Base-by-base conservation (phyloP, 1,140 invertebrate species). In the Macrobrachium nipponense region DNA sequence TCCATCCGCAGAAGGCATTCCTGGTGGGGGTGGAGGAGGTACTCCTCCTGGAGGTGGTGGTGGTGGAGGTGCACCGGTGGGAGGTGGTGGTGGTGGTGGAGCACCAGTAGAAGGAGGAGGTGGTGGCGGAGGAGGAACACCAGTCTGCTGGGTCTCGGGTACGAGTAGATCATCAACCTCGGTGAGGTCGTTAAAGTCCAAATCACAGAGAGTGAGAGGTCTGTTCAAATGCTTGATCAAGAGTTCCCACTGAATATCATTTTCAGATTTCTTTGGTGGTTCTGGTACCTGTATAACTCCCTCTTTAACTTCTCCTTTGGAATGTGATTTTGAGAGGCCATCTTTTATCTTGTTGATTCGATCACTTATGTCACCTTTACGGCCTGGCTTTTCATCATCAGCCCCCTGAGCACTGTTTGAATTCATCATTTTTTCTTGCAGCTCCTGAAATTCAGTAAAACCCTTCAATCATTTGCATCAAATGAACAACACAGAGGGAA, bases 171-270 rank as follows among this genome's bases (percentile, higher is more conserved):
- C 96, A 83, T 97, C 96, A 17, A 94, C 94, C 83, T 94, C 94
- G 51, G 90, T 91, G 58, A 99, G 92, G 92, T 99, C 98, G 2
- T 97, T 98, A 90, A 99, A 99, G 91, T 99, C 98, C 80, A 99
- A 92, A 91, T 99, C 98, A 91, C 98, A 98, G 15, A 99, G 94
- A 89, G 95, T 94, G 70, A 99, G 92, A 0, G 97, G 95, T 88
- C 98, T 92, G 82, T 95, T 95, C 80, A 98, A 91, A 87, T 94
- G 95, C 58, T 95, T 94, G 36, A 96, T 94, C 81, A 98, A 91
- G 89, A 97, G 96, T 90, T 99, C 97, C 98, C 98, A 99, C 89
- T 97, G 96, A 0, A 98, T 91, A 90, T 98, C 97, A 90, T 96
- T 97, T 91, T 98, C 97, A 0, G 96, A 96, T 91, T 97, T 96